These are phyloP conservation scores for Philantomba maxwellii DNA, from an alignment of 2,113 vertebrate species.

Conservation along the genomic window DNA sequence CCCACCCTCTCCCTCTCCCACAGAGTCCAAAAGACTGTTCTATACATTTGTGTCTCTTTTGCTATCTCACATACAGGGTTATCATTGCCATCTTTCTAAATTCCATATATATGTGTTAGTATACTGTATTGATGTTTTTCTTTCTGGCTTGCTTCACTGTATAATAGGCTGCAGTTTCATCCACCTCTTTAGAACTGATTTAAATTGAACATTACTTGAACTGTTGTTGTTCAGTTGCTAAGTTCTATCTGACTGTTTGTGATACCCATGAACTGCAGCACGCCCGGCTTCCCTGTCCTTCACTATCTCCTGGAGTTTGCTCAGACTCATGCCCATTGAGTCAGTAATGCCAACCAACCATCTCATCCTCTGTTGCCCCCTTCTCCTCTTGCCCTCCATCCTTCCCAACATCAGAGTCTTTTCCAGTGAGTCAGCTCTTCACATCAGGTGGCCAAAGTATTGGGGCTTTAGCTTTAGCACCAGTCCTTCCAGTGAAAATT, in stretches of 20 bases:
- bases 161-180: too few relatives aligned
- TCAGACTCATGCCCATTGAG: not conserved
- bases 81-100: too few relatives aligned
- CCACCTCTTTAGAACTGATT: too few relatives aligned
- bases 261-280: not conserved
- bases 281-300: not conserved
- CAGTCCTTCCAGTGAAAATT: not conserved
- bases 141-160: too few relatives aligned
- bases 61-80: too few relatives aligned
- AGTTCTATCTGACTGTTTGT: not conserved
- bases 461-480: not conserved
- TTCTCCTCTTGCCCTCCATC: not conserved
- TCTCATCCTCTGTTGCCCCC: not conserved
- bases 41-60: too few relatives aligned
- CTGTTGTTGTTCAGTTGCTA: not conserved
- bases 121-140: too few relatives aligned
- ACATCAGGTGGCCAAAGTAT: not conserved
- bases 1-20: too few relatives aligned
- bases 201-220: not conserved
- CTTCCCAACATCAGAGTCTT: not conserved
- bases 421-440: not conserved
- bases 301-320: not conserved
- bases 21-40: too few relatives aligned
- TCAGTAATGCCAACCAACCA: not conserved
- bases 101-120: too few relatives aligned